phyloP scores from a whole-genome alignment of 2,113 vertebrate species.

The Tragelaphus strepsiceros region DNA sequence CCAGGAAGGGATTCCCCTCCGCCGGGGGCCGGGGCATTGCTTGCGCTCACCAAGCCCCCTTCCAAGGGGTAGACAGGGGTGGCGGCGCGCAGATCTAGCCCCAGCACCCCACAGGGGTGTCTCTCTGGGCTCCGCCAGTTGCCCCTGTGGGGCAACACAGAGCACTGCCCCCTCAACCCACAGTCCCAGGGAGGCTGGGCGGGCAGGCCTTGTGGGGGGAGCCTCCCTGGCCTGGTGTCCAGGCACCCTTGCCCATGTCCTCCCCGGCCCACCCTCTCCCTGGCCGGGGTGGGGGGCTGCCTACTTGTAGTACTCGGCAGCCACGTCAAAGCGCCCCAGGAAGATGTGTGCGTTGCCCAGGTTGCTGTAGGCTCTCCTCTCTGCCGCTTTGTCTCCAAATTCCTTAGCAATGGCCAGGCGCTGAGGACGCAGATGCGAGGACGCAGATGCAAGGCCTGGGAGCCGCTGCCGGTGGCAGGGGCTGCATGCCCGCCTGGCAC shows the following conservation, averaged over 20 bases:
- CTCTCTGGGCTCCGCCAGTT: not conserved
- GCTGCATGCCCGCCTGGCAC: rapidly evolving
- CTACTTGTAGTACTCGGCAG: constrained; percentile 96
- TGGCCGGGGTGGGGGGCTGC: not conserved
- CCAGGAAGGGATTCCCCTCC: rapidly evolving
- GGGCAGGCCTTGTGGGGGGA: too few species aligned
- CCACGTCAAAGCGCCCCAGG: constrained; percentile 92
- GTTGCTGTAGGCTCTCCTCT: constrained; percentile 96
- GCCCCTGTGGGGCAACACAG: not conserved
- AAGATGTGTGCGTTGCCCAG: constrained; percentile 96
- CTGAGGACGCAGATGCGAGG: constrained; percentile 72
- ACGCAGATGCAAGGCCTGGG: rapidly evolving
- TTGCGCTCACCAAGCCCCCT: rapidly evolving
- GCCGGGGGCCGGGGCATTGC: not conserved
- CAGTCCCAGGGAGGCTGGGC: not conserved
- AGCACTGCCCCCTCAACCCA: not conserved
- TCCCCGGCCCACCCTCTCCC: not conserved
- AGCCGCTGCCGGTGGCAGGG: rapidly evolving
- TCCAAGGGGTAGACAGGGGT: too few species aligned
- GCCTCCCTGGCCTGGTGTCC: not conserved
- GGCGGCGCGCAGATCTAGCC: not conserved
- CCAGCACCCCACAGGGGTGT: rapidly evolving
- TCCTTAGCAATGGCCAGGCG: constrained; percentile 97
- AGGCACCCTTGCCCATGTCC: rapidly evolving
- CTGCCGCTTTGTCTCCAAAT: constrained; percentile 96